Base-by-base conservation (phyloP, 1,140 invertebrate genomes). In the Zaprionus camerounensis region DNA sequence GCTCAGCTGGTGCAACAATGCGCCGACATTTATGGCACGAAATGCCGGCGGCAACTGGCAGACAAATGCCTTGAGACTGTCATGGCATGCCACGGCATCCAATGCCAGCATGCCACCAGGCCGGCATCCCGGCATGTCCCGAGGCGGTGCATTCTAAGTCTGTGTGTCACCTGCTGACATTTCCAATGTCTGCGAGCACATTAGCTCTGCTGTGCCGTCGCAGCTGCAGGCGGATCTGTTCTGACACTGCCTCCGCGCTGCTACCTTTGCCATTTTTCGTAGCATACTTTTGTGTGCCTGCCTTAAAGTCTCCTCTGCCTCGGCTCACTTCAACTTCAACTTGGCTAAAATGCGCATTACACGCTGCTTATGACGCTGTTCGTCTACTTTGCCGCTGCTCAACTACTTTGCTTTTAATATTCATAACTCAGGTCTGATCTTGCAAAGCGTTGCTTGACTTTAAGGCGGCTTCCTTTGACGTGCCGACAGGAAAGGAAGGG, bases 11-110 rank as follows among this genome's bases (percentile, higher is more conserved):
- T 87, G 83, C 84, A 80, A 87, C 84, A 87, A 81, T 84, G 81
- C 76, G 74, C 84, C 66, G 81, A 81, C 85, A 87, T 87, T 87
- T 87, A 87, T 87, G 84, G 81, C 81, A 84, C 61, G 67, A 81
- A 67, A 77, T 69, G 84, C 84, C 78, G 77, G 53, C 59, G 78
- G 78, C 80, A 70, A 66, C 72, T 77, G 81, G 74, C 82, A 72
- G 81, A 80, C 82, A 84, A 87, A 87, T 87, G 84, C 70, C 76
- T 82, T 80, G 81, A 81, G 83, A 64, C 51, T 69, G 58, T 28
- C 63, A 56, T 24, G 24, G 22, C 53, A 62, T 49, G 15, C 36
- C 36, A 61, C 5, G 36, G 20, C 69, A 69, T 69, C 20, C 67
- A 38, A 62, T 76, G 83, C 71, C 83, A 82, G 69, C 13, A 61